Base-by-base conservation (phyloP, 1,140 invertebrate species). In the Meloidogyne exigua region DNA sequence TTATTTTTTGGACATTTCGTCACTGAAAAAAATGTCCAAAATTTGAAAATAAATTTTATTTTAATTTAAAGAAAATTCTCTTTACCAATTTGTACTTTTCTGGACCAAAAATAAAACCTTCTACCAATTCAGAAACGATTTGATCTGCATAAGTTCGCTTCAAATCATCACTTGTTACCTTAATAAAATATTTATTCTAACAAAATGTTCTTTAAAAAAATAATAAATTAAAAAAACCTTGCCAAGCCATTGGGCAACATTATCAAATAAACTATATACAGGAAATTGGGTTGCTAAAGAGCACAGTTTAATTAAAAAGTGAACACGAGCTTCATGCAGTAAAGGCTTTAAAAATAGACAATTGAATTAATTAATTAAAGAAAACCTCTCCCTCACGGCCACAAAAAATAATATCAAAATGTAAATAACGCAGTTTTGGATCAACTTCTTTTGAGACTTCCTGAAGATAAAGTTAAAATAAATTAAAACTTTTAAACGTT, bases 361-460 rank as follows among this genome's bases (percentile, higher is more conserved):
- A 64, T 9, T 21, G 4, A 21, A 68, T 25, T 7, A 25, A 25
- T 18, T 25, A 68, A 68, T 25, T n/a, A 68, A 72, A 72, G 0
- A n/a, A 25, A 25, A 73, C 72, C 21, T 73, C 72, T 26, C 72
- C 72, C 11, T 73, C 72, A 1, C 72, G 23, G 3, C 72, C 72
- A 64, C 72, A 73, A 21, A 73, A 73, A 73, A 73, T 73, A n/a
- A 64, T 73, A 39, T 73, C 72, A 36, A 73, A 73, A 32, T 73
- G 72, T 39, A 73, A 32, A 36, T 73, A 73, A 21, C 72, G 72
- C 26, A 73, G 57, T 26, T 42, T 62, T 39, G 72, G 72, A 39
- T 73, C 72, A n/a, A 36, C 21, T 36, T 64, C 72, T 15, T 28
- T 42, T 36, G 72, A 62, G 2, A 73, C 72, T 25, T 73, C 72